Evolutionary conservation across 2,113 vertebrate species (phyloP), one percentile per base, ranked within the genome.

Genomic region (Laterallus jamaicensis): DNA sequence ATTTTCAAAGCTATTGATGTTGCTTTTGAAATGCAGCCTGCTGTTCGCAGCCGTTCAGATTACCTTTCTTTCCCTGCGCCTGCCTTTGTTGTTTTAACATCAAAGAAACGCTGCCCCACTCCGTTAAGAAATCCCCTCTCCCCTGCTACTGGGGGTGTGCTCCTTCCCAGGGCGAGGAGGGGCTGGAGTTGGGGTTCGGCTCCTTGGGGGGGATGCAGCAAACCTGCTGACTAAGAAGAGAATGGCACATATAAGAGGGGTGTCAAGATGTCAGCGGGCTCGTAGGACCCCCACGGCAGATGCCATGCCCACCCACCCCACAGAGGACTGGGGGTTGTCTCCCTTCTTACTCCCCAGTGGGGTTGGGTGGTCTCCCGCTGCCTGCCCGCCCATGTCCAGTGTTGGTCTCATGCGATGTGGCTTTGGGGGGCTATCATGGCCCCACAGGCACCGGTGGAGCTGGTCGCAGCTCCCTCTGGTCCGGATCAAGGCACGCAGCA

Each of bases 71-170:
- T 80, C 89, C 42, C 78, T 7, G 5, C 64, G 3, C 44, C 19
- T 29, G 35, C 54, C 96, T 97, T 95, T 96, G 96, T 97, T 97
- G 95, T 96, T 96, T 76, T 56, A 81, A 55, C 95, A 97, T 97
- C 95, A 97, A 96, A 97, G 95, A 11, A 59, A 3, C 2, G 11
- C 82, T 91, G 83, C 69, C 81, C 75, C 56, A 86, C 54, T 86
- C 90, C 0, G 2, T 71, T 7, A 26, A 77, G 64, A 62, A 76
- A 50, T 16, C 1, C 0, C 49, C 16, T 81, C 6, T 50, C 12
- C 80, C 73, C 50, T 5, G 62, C 50, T 90, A 15, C 5, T 37
- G 2, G 0, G 44, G 67, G 77, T 26, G 13, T 13, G 52, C 52
- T 54, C 52, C 52, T 15, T 25, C 52, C 52, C 3, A 13, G 50